These are phyloP conservation scores for Toxonevra muliebris DNA, from an alignment of 2,888 invertebrate species.

Conservation along the genomic window DNA sequence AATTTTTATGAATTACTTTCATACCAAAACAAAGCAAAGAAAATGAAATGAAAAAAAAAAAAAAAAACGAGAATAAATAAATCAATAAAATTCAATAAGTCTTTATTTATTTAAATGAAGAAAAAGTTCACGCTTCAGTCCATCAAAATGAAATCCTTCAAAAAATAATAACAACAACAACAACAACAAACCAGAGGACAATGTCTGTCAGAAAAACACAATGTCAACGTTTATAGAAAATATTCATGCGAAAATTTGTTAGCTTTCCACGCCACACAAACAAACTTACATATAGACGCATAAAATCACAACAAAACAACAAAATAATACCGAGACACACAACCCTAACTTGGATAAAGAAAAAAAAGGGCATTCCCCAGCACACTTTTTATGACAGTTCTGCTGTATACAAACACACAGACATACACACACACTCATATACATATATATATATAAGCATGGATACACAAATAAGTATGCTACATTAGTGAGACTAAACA, in stretches of 20 bases:
- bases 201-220: constrained; percentile 4
- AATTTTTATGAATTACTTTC: no score
- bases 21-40: no score
- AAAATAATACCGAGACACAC: neutral
- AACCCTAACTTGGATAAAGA: neutral
- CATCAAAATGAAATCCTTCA: constrained; percentile 6
- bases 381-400: no score
- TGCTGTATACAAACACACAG: neutral
- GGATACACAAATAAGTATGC: neutral
- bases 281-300: neutral
- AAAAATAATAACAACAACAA: neutral
- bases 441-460: neutral
- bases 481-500: constrained; percentile 5
- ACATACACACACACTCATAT: neutral
- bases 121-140: constrained; percentile 4
- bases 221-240: constrained; percentile 16
- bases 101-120: constrained; percentile 3
- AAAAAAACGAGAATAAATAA: no score
- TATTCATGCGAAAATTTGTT: constrained; percentile 19
- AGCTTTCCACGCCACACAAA: neutral
- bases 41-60: neutral
- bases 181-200: neutral
- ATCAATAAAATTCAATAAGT: no score
- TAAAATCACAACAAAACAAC: neutral
- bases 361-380: no score